Evolutionary conservation across 1,140 invertebrate species (phyloP).

Genomic region (Helicoverpa zea): DNA sequence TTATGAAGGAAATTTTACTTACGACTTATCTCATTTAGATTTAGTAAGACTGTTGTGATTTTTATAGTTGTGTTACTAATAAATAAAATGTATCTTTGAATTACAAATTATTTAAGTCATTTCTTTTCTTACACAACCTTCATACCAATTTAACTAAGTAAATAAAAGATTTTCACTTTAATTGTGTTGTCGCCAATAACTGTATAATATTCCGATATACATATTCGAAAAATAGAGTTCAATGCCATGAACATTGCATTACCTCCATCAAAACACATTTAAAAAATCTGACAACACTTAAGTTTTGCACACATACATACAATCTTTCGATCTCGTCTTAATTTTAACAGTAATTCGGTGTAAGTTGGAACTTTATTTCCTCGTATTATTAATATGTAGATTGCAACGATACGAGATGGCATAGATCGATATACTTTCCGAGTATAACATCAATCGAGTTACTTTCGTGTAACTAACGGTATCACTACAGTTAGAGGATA

Average conservation of each 20-base stretch:
- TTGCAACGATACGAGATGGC: constrained; percentile 1
- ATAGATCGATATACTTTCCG: constrained; percentile 22
- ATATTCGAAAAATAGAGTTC: too few relatives aligned
- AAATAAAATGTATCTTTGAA: constrained; percentile 29
- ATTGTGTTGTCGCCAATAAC: too few relatives aligned
- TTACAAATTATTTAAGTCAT: not conserved
- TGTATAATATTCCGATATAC: too few relatives aligned
- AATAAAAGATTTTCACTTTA: too few relatives aligned
- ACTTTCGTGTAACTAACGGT: constrained; percentile 41
- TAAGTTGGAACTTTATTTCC: not conserved
- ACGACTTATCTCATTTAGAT: not conserved
- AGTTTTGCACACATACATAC: not conserved
- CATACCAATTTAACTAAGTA: not conserved
- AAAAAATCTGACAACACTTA: not conserved
- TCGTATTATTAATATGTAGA: constrained; percentile 9
- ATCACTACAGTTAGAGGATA: constrained; percentile 40
- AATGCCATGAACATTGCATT: too few relatives aligned
- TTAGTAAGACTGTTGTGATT: constrained; percentile 39
- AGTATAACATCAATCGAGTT: constrained; percentile 9
- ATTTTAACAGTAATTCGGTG: constrained; percentile 19
- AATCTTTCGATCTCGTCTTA: not conserved
- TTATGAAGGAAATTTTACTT: constrained; percentile 13
- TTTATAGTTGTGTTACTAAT: constrained; percentile 27
- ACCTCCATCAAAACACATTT: not conserved
- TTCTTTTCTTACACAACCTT: not conserved